Base-by-base conservation (phyloP, 2,113 vertebrate genomes). In the Montifringilla adamsi region DNA sequence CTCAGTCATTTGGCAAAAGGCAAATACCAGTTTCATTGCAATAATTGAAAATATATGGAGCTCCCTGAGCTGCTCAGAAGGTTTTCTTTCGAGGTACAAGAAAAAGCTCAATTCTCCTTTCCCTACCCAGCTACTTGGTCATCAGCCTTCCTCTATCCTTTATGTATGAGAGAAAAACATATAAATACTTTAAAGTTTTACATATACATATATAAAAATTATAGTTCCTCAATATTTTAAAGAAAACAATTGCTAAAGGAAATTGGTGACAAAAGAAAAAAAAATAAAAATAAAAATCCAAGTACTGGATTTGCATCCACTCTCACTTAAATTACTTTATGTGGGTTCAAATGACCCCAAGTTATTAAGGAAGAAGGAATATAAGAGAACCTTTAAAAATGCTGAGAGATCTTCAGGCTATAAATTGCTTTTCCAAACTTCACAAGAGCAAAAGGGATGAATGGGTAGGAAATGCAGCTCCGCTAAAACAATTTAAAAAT, bases 31-130 rank as follows among this genome's bases (percentile, higher is more conserved):
- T 23, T 58, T 46, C 44, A 56, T 17, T 2, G 1, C 11, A 6
- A 2, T 8, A 68, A 63, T 0, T n/a, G 11, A 56, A 94, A 59
- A 35, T 20, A 22, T 1, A 35, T 0, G 0, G 14, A 63, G 64
- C 7, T 19, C 16, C 24, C 39, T 26, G 39, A 78, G 28, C 26
- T 75, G 11, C 26, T 43, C 44, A 50, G 31, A 21, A 33, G 5
- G 14, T 47, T 83, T 80, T 62, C 16, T 49, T 86, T 50, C 2
- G 24, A 58, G 8, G 20, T 4, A 66, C 7, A 52, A 59, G 16
- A 56, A 52, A n/a, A 76, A n/a, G 3, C 27, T 33, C 10, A 55
- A 39, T 63, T 89, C 9, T 68, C 27, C 24, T 49, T 59, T 46
- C 33, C n/a, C 13, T 41, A 60, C 8, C 7, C 39, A 79, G 14